Evolutionary conservation across 2,797 vertebrate species (phyloP).

Genomic region (Phataginus tetradactyla): DNA sequence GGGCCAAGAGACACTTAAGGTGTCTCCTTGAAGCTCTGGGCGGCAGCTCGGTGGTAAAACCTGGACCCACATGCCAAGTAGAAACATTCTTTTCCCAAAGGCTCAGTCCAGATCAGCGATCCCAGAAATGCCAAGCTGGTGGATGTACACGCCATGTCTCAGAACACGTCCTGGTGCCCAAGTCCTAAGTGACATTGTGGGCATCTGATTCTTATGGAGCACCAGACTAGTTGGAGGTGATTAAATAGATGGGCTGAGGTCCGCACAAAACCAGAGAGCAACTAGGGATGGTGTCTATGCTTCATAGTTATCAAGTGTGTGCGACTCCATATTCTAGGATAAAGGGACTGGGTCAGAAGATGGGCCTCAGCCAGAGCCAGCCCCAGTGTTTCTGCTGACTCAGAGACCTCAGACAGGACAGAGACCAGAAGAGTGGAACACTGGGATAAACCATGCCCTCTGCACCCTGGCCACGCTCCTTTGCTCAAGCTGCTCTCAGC

Average conservation of each 20-base stretch:
- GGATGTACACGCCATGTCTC: not conserved
- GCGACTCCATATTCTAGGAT: not conserved
- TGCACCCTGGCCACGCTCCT: fast-evolving
- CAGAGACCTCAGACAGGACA: not conserved
- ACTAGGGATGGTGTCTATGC: not conserved
- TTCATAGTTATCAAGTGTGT: not conserved
- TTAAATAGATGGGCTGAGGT: not conserved
- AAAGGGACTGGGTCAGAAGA: not conserved
- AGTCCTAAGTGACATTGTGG: not conserved
- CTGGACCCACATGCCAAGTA: not conserved
- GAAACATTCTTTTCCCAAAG: not conserved
- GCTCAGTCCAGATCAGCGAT: not conserved
- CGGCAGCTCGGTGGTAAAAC: not conserved
- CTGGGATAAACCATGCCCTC: not conserved
- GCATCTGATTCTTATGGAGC: not conserved
- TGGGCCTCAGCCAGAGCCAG: not conserved
- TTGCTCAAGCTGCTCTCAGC: fast-evolving
- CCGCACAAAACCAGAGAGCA: not conserved
- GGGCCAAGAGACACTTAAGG: not conserved
- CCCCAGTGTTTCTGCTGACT: not conserved
- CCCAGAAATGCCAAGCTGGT: not conserved
- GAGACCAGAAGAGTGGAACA: not conserved
- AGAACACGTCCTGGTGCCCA: not conserved
- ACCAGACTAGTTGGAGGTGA: not conserved
- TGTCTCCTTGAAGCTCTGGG: not conserved